Evolutionary conservation across 2,888 invertebrate species (phyloP), one percentile per base, ranked within the genome.

Genomic region (Ptycholaimellus sp.): DNA sequence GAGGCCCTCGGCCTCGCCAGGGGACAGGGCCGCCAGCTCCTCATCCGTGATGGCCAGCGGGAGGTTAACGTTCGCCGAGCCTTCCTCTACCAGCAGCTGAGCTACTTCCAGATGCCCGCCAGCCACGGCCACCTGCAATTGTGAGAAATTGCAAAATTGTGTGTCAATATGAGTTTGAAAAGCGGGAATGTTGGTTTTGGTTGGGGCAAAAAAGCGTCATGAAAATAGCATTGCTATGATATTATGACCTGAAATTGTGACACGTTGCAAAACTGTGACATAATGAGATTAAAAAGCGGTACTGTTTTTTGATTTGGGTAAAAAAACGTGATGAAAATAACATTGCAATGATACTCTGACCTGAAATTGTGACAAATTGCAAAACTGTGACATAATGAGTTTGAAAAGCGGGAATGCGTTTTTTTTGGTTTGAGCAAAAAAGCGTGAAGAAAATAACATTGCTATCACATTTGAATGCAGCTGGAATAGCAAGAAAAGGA

Each of bases 1-100:
- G 14, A 48, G 46, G 33, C 48, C 49, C 42, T 50, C 51, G n/a
- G n/a, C n/a, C 9, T 44, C 44, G 22, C 34, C 30, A 17, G 42
- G 39, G 5, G 37, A 34, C 9, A 47, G 29, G 11, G 36, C 33
- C 22, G 42, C 42, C 16, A 51, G 44, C 27, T 60, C 58, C 17
- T 53, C 52, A 35, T 60, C 59, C 17, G 58, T 49, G 3, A 58
- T 51, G 22, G 68, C 68, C 5, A 72, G 64, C 6, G 54, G 52
- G 39, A 75, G 64, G 60, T 82, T 80, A 0, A 85, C 72, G 63
- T 75, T 72, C 1, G 85, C 80, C 68, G 9, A 53, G 43, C n/a
- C 53, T 43, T n/a, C 47, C 35, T 13, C 51, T 44, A 83, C 61
- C 34, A 87, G 64, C 0, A 70, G 59, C 13, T 68, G 62, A 2